Conservation (phyloP, 2,797 vertebrate genomes). For the Aselliscus stoliczkanus region DNA sequence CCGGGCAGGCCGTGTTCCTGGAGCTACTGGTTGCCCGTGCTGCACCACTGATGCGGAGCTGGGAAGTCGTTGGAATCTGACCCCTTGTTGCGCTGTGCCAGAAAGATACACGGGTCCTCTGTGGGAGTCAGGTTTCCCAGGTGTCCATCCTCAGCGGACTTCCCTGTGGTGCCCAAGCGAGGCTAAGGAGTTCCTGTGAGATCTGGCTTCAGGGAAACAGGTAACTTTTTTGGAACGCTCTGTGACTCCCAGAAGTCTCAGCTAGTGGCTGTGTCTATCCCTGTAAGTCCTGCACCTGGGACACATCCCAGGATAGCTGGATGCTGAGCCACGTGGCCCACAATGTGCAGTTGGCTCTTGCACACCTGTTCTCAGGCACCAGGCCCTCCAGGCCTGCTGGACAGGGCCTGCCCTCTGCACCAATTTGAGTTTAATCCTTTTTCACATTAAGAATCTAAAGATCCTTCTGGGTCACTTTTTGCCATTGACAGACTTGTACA, state of each 20-base stretch:
- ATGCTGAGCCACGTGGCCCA: neutral
- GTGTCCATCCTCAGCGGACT: neutral
- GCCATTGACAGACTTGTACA: neutral
- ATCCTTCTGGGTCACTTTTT: neutral
- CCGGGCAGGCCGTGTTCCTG: neutral
- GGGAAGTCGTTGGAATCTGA: neutral
- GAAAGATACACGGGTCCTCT: neutral
- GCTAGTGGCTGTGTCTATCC: neutral
- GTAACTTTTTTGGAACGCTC: neutral
- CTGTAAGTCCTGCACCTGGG: accelerated
- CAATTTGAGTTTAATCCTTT: neutral
- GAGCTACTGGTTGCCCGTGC: neutral
- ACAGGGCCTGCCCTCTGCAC: neutral
- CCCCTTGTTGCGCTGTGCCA: neutral
- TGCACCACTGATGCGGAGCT: accelerated
- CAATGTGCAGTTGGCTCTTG: neutral
- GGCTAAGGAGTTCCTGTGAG: neutral
- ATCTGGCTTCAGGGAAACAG: neutral
- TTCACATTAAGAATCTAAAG: neutral
- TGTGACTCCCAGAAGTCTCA: neutral
- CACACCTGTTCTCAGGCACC: neutral
- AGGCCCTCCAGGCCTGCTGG: neutral
- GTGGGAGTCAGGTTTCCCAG: neutral
- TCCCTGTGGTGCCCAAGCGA: accelerated
- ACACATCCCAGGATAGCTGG: neutral